These are phyloP conservation scores for Neodiprion virginianus DNA, from an alignment of 1,140 invertebrate genomes.

Conservation along the genomic window DNA sequence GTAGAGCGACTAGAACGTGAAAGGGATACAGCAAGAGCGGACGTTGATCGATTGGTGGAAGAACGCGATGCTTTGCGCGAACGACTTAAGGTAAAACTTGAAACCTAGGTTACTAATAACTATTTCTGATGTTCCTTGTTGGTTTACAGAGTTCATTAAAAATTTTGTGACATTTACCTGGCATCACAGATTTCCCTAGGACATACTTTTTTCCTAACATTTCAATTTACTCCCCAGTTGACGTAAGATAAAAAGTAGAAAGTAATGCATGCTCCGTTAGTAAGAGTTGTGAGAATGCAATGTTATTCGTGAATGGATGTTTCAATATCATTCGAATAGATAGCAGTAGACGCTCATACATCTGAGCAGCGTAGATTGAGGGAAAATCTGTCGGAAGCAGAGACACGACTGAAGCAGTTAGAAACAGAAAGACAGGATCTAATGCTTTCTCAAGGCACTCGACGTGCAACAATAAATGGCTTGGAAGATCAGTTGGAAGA, in stretches of 20 bases:
- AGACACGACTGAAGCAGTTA: conserved; percentile 47
- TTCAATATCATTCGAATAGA: conserved; percentile 43
- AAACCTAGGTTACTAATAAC: conserved; percentile 5
- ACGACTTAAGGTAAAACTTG: conserved; percentile 59
- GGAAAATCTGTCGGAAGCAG: conserved; percentile 46
- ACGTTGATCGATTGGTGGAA: conserved; percentile 62
- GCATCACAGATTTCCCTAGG: no score
- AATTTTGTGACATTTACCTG: no score
- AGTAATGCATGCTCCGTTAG: not conserved
- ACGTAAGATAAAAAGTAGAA: not conserved
- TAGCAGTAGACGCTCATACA: conserved; percentile 62
- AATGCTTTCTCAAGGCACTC: conserved; percentile 50
- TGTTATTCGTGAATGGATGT: conserved; percentile 12
- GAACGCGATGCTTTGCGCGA: conserved; percentile 64
- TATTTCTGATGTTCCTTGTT: conserved; percentile 14
- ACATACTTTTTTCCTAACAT: not conserved
- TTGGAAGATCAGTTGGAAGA: conserved; percentile 54
- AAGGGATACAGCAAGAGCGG: conserved; percentile 60
- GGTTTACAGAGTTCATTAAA: not conserved
- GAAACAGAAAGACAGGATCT: conserved; percentile 56
- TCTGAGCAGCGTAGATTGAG: conserved; percentile 54
- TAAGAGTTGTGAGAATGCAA: conserved; percentile 2
- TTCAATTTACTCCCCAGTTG: not conserved
- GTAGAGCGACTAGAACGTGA: conserved; percentile 62
- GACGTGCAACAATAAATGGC: conserved; percentile 46